Evolutionary conservation across 2,888 invertebrate species (phyloP).

Genomic region (Harpalus rufipes): DNA sequence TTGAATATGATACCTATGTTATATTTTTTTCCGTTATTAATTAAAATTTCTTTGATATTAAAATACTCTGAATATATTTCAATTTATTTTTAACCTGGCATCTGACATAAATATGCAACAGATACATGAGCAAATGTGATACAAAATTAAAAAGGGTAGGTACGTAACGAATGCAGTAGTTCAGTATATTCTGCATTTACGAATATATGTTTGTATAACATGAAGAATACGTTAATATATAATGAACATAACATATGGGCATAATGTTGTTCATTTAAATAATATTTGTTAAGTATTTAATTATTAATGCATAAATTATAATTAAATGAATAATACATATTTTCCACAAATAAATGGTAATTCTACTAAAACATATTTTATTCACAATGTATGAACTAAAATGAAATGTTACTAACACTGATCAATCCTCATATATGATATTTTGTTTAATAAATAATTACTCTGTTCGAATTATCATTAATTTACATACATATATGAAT

Average conservation of each 20-base stretch:
- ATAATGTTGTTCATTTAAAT: not conserved
- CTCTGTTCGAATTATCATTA: not conserved
- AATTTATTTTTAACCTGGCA: not conserved
- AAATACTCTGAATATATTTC: not conserved
- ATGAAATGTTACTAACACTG: not conserved
- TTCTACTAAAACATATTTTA: too few species aligned
- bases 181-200: too few species aligned
- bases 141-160: not conserved
- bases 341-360: not conserved
- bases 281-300: not conserved
- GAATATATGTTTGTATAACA: not conserved
- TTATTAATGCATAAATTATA: not conserved
- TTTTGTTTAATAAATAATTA: not conserved
- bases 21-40: too few species aligned
- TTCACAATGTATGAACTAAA: too few species aligned
- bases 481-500: not conserved
- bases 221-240: not conserved
- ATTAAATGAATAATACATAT: constrained; percentile 9
- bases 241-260: not conserved
- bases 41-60: too few species aligned
- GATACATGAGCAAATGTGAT: not conserved
- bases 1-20: too few species aligned
- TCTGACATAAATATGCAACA: constrained; percentile 6
- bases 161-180: not conserved
- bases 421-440: not conserved